phyloP scores from a whole-genome alignment of 2,888 invertebrate species.

The Leptopilina myrica region DNA sequence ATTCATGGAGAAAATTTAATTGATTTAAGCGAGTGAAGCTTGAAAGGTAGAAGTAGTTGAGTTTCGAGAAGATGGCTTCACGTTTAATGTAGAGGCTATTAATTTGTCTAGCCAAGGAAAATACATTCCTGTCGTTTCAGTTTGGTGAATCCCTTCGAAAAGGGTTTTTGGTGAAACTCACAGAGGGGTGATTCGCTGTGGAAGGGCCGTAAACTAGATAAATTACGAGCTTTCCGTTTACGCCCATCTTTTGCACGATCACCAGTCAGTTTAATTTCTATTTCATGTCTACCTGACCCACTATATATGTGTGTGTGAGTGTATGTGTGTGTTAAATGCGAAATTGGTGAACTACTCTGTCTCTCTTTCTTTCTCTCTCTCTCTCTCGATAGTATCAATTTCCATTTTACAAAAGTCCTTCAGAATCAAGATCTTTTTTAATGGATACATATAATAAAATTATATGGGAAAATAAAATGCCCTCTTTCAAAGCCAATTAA shows the following conservation, averaged over 20 bases:
- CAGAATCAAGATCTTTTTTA: background rate
- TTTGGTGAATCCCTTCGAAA: conserved; percentile 20
- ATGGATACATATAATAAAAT: conserved; percentile 10
- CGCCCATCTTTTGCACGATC: conserved; percentile 58
- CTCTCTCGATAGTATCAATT: background rate
- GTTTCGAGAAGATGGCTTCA: conserved; percentile 17
- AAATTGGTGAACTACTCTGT: conserved; percentile 17
- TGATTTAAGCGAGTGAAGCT: background rate
- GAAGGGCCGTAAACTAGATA: conserved; percentile 55
- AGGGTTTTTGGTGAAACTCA: conserved; percentile 10
- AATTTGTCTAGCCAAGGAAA: conserved; percentile 34
- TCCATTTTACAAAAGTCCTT: background rate
- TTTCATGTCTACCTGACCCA: conserved; percentile 42
- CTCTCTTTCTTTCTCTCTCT: background rate
- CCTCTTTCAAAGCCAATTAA: conserved; percentile 4
- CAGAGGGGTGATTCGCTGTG: conserved; percentile 27
- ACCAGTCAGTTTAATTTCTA: conserved; percentile 53
- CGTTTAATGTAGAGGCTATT: conserved; percentile 22
- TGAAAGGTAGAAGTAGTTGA: background rate
- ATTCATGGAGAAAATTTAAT: background rate
- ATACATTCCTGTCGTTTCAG: conserved; percentile 34
- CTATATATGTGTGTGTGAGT: background rate
- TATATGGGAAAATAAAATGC: conserved; percentile 5
- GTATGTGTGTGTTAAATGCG: conserved; percentile 33
- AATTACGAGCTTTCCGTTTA: conserved; percentile 59